phyloP scores from a whole-genome alignment of 2,113 vertebrate species.

The Cisticola juncidis region DNA sequence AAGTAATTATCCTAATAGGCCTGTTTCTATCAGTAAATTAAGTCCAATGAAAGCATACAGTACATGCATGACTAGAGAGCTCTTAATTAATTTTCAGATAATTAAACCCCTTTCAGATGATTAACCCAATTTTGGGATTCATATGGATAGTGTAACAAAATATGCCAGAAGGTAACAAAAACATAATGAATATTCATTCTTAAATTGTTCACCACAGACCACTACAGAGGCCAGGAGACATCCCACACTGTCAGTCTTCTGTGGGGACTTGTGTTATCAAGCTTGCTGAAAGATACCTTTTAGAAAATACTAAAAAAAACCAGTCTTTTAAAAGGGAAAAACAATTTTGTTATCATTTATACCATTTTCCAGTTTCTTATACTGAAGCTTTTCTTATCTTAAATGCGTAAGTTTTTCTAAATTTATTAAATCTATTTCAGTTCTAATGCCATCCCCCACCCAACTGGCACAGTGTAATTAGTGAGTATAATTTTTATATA shows the following conservation, averaged over 20 bases:
- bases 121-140: background rate
- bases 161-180: conserved; percentile 6
- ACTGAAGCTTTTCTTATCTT: background rate
- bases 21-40: conserved; percentile 11
- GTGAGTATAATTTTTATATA: background rate
- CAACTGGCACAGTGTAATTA: background rate
- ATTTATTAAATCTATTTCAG: background rate
- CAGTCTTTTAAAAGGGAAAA: background rate
- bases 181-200: background rate
- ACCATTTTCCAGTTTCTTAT: background rate
- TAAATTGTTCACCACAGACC: background rate
- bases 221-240: background rate
- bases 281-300: background rate
- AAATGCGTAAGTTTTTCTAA: background rate
- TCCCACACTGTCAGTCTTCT: background rate
- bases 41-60: background rate
- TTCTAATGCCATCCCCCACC: background rate
- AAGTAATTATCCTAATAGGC: background rate
- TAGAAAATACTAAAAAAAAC: background rate
- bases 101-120: conserved; percentile 6
- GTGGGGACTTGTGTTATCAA: background rate
- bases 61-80: background rate
- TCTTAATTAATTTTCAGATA: conserved; percentile 12
- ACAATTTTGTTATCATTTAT: background rate
- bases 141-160: background rate